These are phyloP conservation scores for Noctilio leporinus DNA, from an alignment of 2,113 vertebrate genomes.

Conservation along the genomic window DNA sequence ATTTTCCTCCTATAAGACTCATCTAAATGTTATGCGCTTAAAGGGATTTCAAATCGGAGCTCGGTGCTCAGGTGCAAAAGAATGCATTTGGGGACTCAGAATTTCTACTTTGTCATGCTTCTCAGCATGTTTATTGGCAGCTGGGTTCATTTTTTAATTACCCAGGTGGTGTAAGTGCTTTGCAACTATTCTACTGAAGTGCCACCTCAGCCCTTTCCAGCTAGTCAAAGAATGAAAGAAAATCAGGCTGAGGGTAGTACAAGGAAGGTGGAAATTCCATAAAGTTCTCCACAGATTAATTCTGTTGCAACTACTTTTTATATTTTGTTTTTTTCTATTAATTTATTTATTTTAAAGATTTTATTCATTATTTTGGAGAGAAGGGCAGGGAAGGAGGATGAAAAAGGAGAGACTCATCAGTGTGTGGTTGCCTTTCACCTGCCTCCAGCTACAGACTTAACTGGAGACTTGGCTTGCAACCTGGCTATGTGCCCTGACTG, in stretches of 20 bases:
- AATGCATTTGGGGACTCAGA: neutral
- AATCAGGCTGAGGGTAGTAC: neutral
- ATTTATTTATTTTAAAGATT: too few species aligned
- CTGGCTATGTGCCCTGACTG: too few species aligned
- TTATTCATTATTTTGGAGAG: too few species aligned
- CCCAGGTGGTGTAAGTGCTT: neutral
- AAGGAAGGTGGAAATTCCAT: neutral
- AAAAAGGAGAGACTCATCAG: too few species aligned
- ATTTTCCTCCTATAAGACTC: neutral
- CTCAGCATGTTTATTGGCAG: neutral
- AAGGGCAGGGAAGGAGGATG: too few species aligned
- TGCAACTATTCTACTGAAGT: neutral
- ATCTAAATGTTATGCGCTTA: slow-evolving; percentile 23
- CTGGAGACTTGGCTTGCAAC: too few species aligned
- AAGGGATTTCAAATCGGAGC: slow-evolving; percentile 22
- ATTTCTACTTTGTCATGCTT: neutral
- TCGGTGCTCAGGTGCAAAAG: slow-evolving; percentile 11
- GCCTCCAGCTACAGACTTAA: too few species aligned
- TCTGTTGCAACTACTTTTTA: neutral
- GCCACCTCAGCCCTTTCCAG: neutral
- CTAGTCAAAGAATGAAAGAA: neutral
- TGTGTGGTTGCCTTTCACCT: too few species aligned
- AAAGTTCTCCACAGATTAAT: slow-evolving; percentile 3
- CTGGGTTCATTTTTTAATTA: slow-evolving; percentile 21
- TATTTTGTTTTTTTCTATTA: too few species aligned